A percentile compares a stretch with the other conserved stretches of the same genome.
Conservation (phyloP, 1,140 invertebrate genomes). For the Drosophila biarmipes region DNA sequence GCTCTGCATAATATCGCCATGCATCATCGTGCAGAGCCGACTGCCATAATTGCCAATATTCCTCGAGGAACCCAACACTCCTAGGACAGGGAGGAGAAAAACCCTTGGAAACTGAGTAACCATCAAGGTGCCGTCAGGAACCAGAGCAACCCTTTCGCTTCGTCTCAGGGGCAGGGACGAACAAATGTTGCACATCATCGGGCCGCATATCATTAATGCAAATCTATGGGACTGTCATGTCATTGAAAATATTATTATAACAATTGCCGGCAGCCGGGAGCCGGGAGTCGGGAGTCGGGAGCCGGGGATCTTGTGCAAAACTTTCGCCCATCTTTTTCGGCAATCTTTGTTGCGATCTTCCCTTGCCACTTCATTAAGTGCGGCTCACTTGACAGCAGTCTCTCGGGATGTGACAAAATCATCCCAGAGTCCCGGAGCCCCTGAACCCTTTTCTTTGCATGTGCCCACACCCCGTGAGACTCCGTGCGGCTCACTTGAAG, state of each 20-base stretch:
- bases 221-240: conserved; percentile 76
- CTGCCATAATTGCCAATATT: conserved; percentile 55
- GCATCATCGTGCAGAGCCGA: conserved; percentile 37
- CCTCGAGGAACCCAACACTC: conserved; percentile 20
- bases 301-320: conserved; percentile 19
- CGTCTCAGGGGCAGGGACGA: conserved; percentile 7
- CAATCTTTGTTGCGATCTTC: conserved; percentile 27
- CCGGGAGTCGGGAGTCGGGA: background rate
- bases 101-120: background rate
- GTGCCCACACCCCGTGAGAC: conserved; percentile 41
- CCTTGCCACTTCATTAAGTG: conserved; percentile 72
- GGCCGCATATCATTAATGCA: conserved; percentile 78
- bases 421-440: conserved; percentile 12
- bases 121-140: background rate
- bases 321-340: conserved; percentile 7
- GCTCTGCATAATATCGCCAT: conserved; percentile 51
- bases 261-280: conserved; percentile 51
- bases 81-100: background rate
- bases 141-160: conserved; percentile 13
- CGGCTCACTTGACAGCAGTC: conserved; percentile 73
- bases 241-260: conserved; percentile 78
- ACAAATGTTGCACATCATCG: conserved; percentile 70
- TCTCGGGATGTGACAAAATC: conserved; percentile 39
- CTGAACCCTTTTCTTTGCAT: conserved; percentile 11
- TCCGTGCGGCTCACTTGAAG: conserved; percentile 47